Conservation (phyloP, 2,113 vertebrate genomes). For the Cyprinodon variegatus region DNA sequence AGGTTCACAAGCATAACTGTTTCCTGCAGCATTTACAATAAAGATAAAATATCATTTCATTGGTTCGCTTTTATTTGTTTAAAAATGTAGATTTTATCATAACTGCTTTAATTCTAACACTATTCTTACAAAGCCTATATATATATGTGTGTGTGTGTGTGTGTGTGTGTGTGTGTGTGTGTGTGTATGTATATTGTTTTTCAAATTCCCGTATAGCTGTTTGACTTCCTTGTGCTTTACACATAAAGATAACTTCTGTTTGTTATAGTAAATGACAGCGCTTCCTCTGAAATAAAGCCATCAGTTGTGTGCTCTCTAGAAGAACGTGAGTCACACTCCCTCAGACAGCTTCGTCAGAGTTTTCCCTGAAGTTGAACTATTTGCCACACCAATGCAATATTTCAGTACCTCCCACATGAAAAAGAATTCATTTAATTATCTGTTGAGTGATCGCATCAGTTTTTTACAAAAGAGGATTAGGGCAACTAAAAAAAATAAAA, state of each 20-base stretch:
- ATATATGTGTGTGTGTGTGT: too few species aligned
- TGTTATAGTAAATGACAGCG: slow-evolving; percentile 1
- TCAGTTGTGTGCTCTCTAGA: slow-evolving; percentile 8
- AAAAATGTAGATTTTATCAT: too few species aligned
- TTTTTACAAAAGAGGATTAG: not conserved
- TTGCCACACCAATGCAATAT: not conserved
- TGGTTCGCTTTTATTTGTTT: too few species aligned
- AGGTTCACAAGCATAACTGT: too few species aligned
- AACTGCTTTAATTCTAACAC: too few species aligned
- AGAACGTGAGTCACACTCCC: slow-evolving; percentile 58
- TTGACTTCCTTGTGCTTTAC: not conserved
- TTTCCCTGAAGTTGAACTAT: slow-evolving; percentile 3
- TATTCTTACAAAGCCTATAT: too few species aligned
- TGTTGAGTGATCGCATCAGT: not conserved
- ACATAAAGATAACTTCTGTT: not conserved
- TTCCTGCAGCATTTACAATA: too few species aligned
- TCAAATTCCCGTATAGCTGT: not conserved
- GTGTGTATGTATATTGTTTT: not conserved
- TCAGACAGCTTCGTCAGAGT: slow-evolving; percentile 51
- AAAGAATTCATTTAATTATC: not conserved
- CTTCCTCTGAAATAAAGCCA: slow-evolving; percentile 40
- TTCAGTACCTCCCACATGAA: not conserved
- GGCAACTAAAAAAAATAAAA: not conserved
- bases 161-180: too few species aligned
- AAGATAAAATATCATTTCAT: too few species aligned